These are phyloP conservation scores for Meriones unguiculatus DNA, from an alignment of 2,113 vertebrate species.

Conservation along the genomic window DNA sequence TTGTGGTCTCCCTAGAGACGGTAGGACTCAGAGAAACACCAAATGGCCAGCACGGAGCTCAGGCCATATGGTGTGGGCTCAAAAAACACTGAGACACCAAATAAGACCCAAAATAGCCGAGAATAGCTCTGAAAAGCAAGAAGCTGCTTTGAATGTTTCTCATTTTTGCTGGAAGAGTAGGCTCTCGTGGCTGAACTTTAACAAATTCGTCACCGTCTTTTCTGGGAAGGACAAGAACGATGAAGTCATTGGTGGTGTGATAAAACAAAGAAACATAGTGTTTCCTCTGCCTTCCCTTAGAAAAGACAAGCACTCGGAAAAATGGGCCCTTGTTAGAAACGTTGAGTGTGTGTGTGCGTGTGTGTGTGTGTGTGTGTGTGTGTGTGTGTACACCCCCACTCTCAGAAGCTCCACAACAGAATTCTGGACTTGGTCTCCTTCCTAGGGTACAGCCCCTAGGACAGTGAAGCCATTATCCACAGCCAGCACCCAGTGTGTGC, in stretches of 20 bases:
- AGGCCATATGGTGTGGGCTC: background rate
- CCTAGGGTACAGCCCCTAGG: background rate
- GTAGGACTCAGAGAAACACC: background rate
- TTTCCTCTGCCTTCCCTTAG: slow-evolving; percentile 42
- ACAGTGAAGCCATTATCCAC: accelerated
- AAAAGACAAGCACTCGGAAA: slow-evolving; percentile 12
- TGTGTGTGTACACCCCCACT: too few species aligned
- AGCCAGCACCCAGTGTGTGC: accelerated
- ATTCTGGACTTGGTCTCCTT: background rate
- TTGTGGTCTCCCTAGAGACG: accelerated
- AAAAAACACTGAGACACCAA: background rate
- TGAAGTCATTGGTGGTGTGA: slow-evolving; percentile 63
- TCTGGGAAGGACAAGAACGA: slow-evolving; percentile 66
- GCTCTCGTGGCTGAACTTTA: slow-evolving; percentile 61
- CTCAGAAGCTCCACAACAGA: background rate
- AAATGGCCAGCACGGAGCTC: background rate
- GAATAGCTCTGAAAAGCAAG: slow-evolving; percentile 39
- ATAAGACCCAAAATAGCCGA: background rate
- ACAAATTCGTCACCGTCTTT: slow-evolving; percentile 57
- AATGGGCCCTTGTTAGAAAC: slow-evolving; percentile 47
- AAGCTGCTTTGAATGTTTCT: slow-evolving; percentile 40
- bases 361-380: background rate
- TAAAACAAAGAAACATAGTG: slow-evolving; percentile 60
- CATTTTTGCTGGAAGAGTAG: slow-evolving; percentile 51
- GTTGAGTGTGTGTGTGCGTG: background rate